These are phyloP conservation scores for Tamandua tetradactyla DNA, from an alignment of 2,797 vertebrate species.

Conservation along the genomic window DNA sequence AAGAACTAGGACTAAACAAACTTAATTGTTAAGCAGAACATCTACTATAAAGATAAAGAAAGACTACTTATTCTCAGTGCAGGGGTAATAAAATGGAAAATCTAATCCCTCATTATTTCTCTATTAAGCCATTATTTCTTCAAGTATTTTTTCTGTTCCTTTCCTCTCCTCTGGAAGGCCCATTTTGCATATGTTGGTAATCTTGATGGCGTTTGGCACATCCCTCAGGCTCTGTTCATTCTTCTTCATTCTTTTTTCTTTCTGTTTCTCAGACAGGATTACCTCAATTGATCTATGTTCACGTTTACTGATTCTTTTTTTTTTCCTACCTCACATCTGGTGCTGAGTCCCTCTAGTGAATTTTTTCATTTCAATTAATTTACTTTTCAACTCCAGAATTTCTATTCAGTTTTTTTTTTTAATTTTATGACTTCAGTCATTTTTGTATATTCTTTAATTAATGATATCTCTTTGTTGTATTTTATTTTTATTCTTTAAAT, in stretches of 20 bases:
- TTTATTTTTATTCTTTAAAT: neutral
- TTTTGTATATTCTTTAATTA: neutral
- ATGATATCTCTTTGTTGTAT: neutral
- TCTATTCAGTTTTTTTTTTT: neutral
- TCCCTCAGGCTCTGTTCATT: too few species aligned
- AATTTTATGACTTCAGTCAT: neutral
- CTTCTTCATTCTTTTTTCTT: too few species aligned
- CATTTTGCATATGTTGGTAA: neutral
- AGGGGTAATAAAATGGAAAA: neutral
- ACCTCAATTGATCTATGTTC: too few species aligned
- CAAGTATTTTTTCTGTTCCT: neutral
- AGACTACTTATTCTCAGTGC: too few species aligned
- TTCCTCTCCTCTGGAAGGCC: neutral
- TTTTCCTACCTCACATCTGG: too few species aligned
- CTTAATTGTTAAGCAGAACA: too few species aligned
- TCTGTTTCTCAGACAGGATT: too few species aligned
- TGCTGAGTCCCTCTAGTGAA: too few species aligned
- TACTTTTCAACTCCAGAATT: neutral
- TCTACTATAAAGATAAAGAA: too few species aligned
- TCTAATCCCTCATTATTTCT: too few species aligned
- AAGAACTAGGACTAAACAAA: too few species aligned
- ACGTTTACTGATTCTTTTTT: too few species aligned
- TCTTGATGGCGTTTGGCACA: neutral
- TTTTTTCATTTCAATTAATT: neutral
- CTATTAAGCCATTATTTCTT: neutral